Base-by-base conservation (phyloP, 2,888 invertebrate species). In the Sinelater perroti region DNA sequence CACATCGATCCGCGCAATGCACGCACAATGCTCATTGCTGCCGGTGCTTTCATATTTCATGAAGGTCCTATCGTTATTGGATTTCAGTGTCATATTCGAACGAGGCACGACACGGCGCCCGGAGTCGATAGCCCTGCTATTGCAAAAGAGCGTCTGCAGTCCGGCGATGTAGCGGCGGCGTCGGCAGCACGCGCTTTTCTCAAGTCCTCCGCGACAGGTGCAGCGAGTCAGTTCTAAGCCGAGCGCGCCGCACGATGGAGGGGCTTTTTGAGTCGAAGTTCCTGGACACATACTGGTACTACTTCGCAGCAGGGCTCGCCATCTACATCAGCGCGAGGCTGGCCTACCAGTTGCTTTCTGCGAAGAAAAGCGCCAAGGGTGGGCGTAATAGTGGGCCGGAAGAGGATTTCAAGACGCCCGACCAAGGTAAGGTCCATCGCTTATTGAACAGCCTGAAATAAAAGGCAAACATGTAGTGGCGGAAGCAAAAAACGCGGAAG, bases 241-340 rank as follows among this genome's bases (percentile, higher is more conserved):
- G 5, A 28, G 10, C 28, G 28, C 10, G 28, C n/a, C n/a, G n/a
- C n/a, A n/a, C n/a, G n/a, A n/a, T n/a, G n/a, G n/a, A n/a, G n/a
- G n/a, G 10, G 8, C 13, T 20, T 20, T 20, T 18, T 26, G 35
- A 49, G 11, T 44, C 47, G 26, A 60, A 47, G 10, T 79, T 80
- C 67, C 72, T 77, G 61, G 67, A 67, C 20, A 73, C 76, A 49
- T 75, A 79, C 57, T 77, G 79, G 75, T 72, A 73, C 18, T 75
- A 77, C 61, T 63, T 79, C 45, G 56, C 74, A 1, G 64, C 76
- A 4, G 70, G 68, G 8, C 31, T 76, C 10, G 45, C 75, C 1
- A 69, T 73, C 28, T 75, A 70, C 58, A 28, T 72, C 21, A 18
- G 20, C 6, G 50, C 50, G 5, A 20, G 56, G 13, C 6, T 56